phyloP scores from a whole-genome alignment of 1,140 invertebrate genomes.

The Nephila pilipes region DNA sequence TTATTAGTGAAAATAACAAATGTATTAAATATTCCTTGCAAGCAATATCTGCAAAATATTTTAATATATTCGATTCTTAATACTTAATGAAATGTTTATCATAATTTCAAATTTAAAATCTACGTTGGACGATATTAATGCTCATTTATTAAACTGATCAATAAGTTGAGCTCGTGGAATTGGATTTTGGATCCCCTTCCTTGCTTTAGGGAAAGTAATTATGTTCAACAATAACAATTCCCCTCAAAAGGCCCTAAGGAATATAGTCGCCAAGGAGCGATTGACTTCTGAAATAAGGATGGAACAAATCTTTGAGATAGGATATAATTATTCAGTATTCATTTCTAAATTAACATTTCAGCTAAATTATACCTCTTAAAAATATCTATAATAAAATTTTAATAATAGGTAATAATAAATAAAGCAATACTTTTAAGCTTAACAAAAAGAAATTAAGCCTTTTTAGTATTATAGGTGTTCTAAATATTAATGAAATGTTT shows the following conservation, averaged over 20 bases:
- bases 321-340: not conserved
- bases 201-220: not conserved
- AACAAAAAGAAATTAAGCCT: no score
- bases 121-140: not conserved
- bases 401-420: no score
- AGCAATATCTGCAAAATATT: no score
- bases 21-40: no score
- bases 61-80: no score
- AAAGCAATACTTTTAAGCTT: no score
- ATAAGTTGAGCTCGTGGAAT: not conserved
- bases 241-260: not conserved
- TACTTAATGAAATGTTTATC: not conserved
- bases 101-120: not conserved
- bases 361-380: not conserved
- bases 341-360: not conserved
- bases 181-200: not conserved
- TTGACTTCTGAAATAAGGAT: not conserved
- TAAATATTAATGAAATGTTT: no score
- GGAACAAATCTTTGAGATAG: not conserved
- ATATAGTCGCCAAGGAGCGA: not conserved
- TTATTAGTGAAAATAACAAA: no score
- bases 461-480: no score
- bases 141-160: not conserved
- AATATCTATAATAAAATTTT: no score
- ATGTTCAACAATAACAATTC: not conserved